These are phyloP conservation scores for Boulengeromyrus knoepffleri DNA, from an alignment of 2,113 vertebrate genomes.

Conservation along the genomic window DNA sequence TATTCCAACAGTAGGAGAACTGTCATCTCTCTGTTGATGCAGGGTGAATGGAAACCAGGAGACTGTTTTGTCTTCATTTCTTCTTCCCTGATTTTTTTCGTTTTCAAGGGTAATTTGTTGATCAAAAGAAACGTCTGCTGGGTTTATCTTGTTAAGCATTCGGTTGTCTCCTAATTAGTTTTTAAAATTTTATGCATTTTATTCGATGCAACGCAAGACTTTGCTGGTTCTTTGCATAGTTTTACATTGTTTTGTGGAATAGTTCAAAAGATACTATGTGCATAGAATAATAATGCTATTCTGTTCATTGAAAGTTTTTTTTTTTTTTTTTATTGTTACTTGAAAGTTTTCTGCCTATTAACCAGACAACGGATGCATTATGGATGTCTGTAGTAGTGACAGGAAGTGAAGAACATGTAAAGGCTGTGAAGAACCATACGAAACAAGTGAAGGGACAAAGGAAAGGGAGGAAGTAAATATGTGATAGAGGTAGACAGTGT, in stretches of 20 bases:
- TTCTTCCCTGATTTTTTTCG: conserved; percentile 1
- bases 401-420: not conserved
- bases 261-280: conserved; percentile 65
- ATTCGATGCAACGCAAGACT: conserved; percentile 62
- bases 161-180: conserved; percentile 66
- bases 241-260: conserved; percentile 52
- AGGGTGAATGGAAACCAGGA: not conserved
- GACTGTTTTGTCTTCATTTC: conserved; percentile 8
- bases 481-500: not conserved
- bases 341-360: conserved; percentile 44
- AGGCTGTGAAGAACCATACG: not conserved
- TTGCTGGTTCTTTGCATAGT: conserved; percentile 54
- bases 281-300: not conserved
- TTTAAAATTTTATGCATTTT: conserved; percentile 49
- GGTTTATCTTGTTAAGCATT: conserved; percentile 64
- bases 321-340: not conserved
- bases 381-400: not conserved
- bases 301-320: not conserved
- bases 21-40: not conserved
- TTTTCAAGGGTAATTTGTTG: conserved; percentile 48
- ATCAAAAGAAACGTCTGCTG: conserved; percentile 51
- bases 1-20: not conserved
- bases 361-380: conserved; percentile 38
- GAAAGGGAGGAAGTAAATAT: not conserved
- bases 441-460: not conserved